A percentile compares a stretch with the other conserved stretches of the same genome.
Evolutionary conservation across 2,797 vertebrate species (phyloP).

Genomic region (Diplodus sargus): DNA sequence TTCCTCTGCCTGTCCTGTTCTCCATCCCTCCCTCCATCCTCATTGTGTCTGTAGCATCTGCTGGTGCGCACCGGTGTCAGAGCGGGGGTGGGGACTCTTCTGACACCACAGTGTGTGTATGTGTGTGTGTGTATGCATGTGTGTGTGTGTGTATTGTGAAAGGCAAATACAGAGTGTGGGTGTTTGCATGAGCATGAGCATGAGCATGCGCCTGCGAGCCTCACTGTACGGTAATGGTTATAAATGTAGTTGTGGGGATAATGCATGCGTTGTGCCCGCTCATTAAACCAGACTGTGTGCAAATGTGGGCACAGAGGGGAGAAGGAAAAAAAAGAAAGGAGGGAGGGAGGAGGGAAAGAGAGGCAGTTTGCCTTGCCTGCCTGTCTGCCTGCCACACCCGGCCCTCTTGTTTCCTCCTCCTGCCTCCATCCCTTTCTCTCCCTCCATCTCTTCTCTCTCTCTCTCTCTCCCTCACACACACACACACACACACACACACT

Average conservation of each 20-base stretch:
- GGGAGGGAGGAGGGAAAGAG: constrained; percentile 27
- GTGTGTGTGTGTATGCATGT: constrained; percentile 51
- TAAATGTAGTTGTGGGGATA: constrained; percentile 64
- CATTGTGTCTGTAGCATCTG: constrained; percentile 76
- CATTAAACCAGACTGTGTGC: constrained; percentile 68
- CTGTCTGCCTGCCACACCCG: constrained; percentile 82
- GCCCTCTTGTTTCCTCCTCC: constrained; percentile 65
- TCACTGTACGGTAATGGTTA: constrained; percentile 61
- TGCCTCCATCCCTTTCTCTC: constrained; percentile 55
- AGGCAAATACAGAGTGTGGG: constrained; percentile 74
- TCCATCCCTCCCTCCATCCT: constrained; percentile 58
- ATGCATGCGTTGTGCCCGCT: constrained; percentile 60
- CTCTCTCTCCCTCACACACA: constrained; percentile 22
- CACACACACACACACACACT: constrained; percentile 19
- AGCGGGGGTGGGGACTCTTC: constrained; percentile 79
- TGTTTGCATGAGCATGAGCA: constrained; percentile 75
- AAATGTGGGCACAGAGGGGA: constrained; percentile 61
- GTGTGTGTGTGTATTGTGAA: constrained; percentile 65
- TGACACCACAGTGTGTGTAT: constrained; percentile 62
- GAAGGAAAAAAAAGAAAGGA: constrained; percentile 17
- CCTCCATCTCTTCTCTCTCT: constrained; percentile 27
- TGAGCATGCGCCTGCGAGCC: constrained; percentile 65
- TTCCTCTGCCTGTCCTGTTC: constrained; percentile 30
- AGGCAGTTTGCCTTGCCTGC: constrained; percentile 58
- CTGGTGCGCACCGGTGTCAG: constrained; percentile 66